Evolutionary conservation across 2,113 vertebrate species (phyloP).

Genomic region (Nothoprocta perdicaria): DNA sequence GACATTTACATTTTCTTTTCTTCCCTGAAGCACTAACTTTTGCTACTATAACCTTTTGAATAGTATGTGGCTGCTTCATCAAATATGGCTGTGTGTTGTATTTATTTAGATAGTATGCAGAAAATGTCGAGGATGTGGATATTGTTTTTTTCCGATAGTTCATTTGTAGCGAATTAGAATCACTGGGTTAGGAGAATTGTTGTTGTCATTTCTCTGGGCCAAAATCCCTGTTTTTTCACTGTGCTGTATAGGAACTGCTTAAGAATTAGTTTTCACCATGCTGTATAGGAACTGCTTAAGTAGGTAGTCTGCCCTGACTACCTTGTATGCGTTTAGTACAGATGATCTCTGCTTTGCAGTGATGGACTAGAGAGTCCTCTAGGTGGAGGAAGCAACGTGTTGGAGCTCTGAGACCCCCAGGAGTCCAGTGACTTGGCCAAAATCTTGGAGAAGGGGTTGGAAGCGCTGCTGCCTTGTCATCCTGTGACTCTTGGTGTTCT

Average conservation of each 20-base stretch:
- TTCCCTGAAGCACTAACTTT: neutral
- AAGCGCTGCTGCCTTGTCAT: too few species aligned
- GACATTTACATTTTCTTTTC: neutral
- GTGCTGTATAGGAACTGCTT: neutral
- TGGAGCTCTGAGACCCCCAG: too few species aligned
- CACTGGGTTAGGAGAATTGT: neutral
- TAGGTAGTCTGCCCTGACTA: neutral
- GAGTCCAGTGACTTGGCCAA: neutral
- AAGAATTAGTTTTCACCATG: neutral
- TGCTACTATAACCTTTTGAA: neutral
- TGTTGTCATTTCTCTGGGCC: neutral
- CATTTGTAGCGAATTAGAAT: neutral
- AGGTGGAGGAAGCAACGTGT: too few species aligned
- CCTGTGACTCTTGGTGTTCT: neutral
- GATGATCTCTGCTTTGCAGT: neutral
- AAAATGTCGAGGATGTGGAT: neutral
- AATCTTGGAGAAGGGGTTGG: neutral
- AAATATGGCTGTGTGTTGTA: neutral
- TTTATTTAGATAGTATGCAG: neutral
- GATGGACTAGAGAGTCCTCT: neutral
- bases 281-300: neutral
- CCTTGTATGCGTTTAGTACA: neutral
- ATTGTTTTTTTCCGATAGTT: neutral
- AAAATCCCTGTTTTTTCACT: fast-evolving
- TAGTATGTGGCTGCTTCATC: neutral